These are phyloP conservation scores for Nycteola revayana DNA, from an alignment of 2,888 invertebrate species.

Conservation along the genomic window DNA sequence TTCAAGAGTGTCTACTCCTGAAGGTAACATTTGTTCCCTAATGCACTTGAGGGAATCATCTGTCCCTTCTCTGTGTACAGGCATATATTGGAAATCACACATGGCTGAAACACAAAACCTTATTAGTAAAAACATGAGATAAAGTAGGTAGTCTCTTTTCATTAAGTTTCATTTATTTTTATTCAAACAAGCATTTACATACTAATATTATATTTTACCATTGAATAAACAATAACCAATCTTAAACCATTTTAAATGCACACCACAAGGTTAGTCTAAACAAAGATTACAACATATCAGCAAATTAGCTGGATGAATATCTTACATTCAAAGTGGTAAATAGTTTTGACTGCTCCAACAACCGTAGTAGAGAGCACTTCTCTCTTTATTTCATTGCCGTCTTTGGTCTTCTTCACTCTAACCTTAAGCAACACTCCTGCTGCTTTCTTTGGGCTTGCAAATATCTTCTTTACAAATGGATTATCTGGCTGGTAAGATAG, in stretches of 20 bases:
- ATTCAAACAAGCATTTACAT: too few species aligned
- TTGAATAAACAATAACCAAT: too few species aligned
- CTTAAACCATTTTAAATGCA: too few species aligned
- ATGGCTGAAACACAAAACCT: conserved; percentile 84
- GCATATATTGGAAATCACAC: conserved; percentile 96
- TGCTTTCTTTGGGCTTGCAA: conserved; percentile 85
- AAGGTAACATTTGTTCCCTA: conserved; percentile 84
- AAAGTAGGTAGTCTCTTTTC: too few species aligned
- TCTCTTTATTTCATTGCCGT: conserved; percentile 53
- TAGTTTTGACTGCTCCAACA: conserved; percentile 82
- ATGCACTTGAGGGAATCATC: conserved; percentile 79
- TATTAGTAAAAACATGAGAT: too few species aligned
- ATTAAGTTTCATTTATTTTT: too few species aligned
- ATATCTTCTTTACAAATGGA: conserved; percentile 89
- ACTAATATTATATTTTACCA: too few species aligned
- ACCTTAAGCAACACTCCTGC: conserved; percentile 89
- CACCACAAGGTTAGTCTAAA: too few species aligned
- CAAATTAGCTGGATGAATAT: too few species aligned
- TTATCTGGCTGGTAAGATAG: conserved; percentile 91
- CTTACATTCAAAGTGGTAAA: conserved; percentile 86
- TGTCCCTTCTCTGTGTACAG: conserved; percentile 77
- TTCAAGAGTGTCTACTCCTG: conserved; percentile 52
- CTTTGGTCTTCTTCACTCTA: conserved; percentile 80
- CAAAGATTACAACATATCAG: too few species aligned
- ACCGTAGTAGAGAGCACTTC: conserved; percentile 75